Base-by-base conservation (phyloP, 2,888 invertebrate genomes). In the Netelia melanura region DNA sequence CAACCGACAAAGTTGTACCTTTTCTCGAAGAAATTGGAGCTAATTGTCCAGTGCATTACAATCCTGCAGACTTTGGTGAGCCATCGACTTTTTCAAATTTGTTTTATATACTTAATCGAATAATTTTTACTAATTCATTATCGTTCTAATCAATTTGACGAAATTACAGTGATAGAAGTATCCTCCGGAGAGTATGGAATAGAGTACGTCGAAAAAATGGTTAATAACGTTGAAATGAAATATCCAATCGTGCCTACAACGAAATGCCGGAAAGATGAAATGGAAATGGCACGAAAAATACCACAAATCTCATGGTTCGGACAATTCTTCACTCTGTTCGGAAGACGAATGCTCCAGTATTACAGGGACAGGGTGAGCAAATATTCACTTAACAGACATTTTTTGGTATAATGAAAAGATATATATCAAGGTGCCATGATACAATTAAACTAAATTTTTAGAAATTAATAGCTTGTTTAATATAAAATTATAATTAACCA, bases 61-160 rank as follows among this genome's bases (percentile, higher is more conserved):
- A 99, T 94, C 99, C 99, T 0, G 98, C 99, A 5, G 99, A 99
- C 94, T 99, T 98, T 94, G 96, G 98, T 98, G 94, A 96, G 96
- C 94, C 70, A 10, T 43, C 44, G 1, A 43, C 9, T 62, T 48
- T 62, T 2, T 48, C 48, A 0, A 8, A n/a, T 23, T 11, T 8
- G 17, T 52, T 30, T 68, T 10, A 21, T 9, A 8, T 10, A 30
- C 30, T 2, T 30, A 30, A 30, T 3, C 3, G 3, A 30, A 3
- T 30, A 30, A 30, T 65, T 67, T 30, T 54, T 25, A 30, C 54
- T 72, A 25, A 62, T 74, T 67, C 52, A 25, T n/a, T 48, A 61
- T 74, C 21, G 48, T 65, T 61, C 44, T 54, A 56, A 67, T 43
- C 48, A 48, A 68, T 48, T 30, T 8, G 10, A 58, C 58, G 62